These are phyloP conservation scores for Halcyon smyrnensis DNA, from an alignment of 2,797 vertebrate genomes.

Conservation along the genomic window DNA sequence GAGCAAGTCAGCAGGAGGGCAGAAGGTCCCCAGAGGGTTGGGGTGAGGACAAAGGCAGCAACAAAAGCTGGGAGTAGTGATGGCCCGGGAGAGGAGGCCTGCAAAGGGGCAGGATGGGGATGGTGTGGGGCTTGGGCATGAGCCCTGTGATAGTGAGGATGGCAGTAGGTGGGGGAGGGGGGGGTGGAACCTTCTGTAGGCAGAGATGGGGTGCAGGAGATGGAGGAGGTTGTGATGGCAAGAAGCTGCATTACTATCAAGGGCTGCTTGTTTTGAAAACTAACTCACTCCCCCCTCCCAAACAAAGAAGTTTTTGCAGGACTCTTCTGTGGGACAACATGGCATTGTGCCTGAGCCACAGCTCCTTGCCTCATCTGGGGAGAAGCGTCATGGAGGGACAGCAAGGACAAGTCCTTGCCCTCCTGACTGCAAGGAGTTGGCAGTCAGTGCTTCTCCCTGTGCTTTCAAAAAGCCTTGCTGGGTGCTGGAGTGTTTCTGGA, in stretches of 20 bases:
- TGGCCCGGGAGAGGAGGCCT: background rate
- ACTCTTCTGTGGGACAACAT: background rate
- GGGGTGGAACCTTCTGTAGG: background rate
- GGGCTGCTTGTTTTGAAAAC: background rate
- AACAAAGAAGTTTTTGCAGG: background rate
- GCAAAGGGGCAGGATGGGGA: background rate
- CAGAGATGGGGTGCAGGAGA: background rate
- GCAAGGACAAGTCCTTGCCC: background rate
- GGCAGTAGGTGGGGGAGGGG: fast-evolving
- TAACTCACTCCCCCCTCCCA: background rate
- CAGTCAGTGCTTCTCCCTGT: background rate
- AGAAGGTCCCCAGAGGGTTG: background rate
- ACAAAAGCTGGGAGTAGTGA: background rate
- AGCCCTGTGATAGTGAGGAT: background rate
- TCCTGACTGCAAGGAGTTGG: background rate
- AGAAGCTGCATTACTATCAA: background rate
- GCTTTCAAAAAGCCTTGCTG: background rate
- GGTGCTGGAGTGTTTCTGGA: background rate
- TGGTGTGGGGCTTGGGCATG: background rate
- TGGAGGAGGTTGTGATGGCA: background rate
- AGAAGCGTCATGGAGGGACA: background rate
- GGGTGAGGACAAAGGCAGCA: background rate
- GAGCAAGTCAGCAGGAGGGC: background rate
- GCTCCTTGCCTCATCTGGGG: background rate
- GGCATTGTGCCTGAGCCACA: fast-evolving